phyloP scores from a whole-genome alignment of 2,113 vertebrate genomes.

The rat (Rattus norvegicus) region GRCr8 NC_086022.1:66389501-66390000 shows the following conservation, averaged over 20 bases:
- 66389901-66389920: too few species aligned
- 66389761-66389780: too few species aligned
- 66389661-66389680: neutral
- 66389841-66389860: neutral
- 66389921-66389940: too few species aligned
- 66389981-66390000: neutral
- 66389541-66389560: neutral
- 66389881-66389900: too few species aligned
- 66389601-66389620: neutral
- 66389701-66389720: neutral
- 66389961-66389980: neutral
- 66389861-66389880: neutral
- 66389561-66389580: neutral
- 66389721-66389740: neutral
- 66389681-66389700: too few species aligned
- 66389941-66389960: neutral
- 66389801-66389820: too few species aligned
- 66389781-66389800: too few species aligned
- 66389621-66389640: neutral
- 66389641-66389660: neutral
- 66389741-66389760: neutral
- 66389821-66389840: neutral
- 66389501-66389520: neutral
- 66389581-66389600: neutral
- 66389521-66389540: neutral